These are phyloP conservation scores for Oligia fasciuncula DNA, from an alignment of 2,888 invertebrate genomes.

Conservation along the genomic window DNA sequence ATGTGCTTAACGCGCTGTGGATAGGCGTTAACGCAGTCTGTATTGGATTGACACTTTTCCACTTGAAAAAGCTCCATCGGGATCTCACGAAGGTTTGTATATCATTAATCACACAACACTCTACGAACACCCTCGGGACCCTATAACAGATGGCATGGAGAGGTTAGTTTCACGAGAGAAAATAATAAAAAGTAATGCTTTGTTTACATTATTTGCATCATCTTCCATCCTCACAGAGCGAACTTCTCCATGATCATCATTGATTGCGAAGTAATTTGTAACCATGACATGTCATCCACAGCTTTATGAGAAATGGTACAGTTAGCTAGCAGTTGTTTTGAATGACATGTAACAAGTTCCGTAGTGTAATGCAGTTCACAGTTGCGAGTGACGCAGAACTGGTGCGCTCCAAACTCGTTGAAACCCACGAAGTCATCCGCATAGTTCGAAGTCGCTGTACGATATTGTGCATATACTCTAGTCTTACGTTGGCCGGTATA, in stretches of 20 bases:
- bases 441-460: slow-evolving; percentile 73
- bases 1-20: slow-evolving; percentile 97
- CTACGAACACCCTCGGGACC: slow-evolving; percentile 33
- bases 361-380: slow-evolving; percentile 78
- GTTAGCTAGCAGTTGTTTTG: slow-evolving; percentile 68
- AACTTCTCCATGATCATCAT: slow-evolving; percentile 80
- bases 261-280: slow-evolving; percentile 66
- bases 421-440: slow-evolving; percentile 78
- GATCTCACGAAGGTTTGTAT: slow-evolving; percentile 93
- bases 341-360: slow-evolving; percentile 73
- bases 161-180: slow-evolving; percentile 71
- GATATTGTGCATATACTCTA: slow-evolving; percentile 74
- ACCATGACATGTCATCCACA: slow-evolving; percentile 76
- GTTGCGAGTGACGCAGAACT: slow-evolving; percentile 68
- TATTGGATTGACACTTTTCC: slow-evolving; percentile 95
- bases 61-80: slow-evolving; percentile 94
- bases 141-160: slow-evolving; percentile 77
- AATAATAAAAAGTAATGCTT: slow-evolving; percentile 70
- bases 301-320: slow-evolving; percentile 76
- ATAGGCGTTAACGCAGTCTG: slow-evolving; percentile 96
- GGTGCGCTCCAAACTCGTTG: slow-evolving; percentile 72
- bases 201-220: slow-evolving; percentile 73
- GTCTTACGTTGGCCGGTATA: slow-evolving; percentile 74
- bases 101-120: slow-evolving; percentile 47
- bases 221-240: slow-evolving; percentile 72